Percentiles rank a stretch among this genome's conserved stretches.
These are phyloP conservation scores for Eptesicus fuscus DNA, from an alignment of 2,113 vertebrate genomes.

Conservation along the genomic window DNA sequence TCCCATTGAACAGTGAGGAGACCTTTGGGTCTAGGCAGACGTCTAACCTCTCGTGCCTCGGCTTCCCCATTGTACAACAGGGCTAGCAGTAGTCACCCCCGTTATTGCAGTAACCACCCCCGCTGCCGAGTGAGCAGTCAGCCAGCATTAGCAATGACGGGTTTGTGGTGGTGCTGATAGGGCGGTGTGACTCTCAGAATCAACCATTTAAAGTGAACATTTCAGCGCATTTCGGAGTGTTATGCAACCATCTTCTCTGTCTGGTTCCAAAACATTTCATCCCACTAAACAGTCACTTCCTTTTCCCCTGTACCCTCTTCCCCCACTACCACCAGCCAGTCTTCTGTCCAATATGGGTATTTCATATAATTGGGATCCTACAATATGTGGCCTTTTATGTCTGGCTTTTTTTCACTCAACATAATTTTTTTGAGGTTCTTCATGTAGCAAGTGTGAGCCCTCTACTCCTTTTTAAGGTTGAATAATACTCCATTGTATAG, in stretches of 20 bases:
- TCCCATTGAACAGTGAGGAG: background rate
- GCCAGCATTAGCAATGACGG: background rate
- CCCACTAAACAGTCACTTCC: background rate
- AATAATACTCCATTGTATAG: background rate
- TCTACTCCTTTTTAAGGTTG: background rate
- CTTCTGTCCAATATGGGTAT: background rate
- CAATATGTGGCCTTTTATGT: fast-evolving
- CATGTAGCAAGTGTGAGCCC: background rate
- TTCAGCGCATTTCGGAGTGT: background rate
- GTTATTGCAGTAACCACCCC: background rate
- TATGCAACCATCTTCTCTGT: background rate
- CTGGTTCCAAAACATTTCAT: background rate
- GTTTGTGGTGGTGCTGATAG: background rate
- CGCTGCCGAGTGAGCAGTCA: background rate
- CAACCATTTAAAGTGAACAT: background rate
- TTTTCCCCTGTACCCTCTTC: background rate
- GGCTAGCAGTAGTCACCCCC: background rate
- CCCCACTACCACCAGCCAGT: fast-evolving
- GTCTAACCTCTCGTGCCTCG: background rate
- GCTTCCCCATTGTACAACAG: background rate
- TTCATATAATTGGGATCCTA: background rate
- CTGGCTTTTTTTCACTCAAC: background rate
- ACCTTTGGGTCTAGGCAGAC: background rate
- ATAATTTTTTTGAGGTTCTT: background rate
- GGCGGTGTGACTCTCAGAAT: background rate